A percentile compares a stretch with the other conserved stretches of the same genome.
Evolutionary conservation across 2,888 invertebrate genomes (phyloP).

Genomic region (Aphrophora alni): DNA sequence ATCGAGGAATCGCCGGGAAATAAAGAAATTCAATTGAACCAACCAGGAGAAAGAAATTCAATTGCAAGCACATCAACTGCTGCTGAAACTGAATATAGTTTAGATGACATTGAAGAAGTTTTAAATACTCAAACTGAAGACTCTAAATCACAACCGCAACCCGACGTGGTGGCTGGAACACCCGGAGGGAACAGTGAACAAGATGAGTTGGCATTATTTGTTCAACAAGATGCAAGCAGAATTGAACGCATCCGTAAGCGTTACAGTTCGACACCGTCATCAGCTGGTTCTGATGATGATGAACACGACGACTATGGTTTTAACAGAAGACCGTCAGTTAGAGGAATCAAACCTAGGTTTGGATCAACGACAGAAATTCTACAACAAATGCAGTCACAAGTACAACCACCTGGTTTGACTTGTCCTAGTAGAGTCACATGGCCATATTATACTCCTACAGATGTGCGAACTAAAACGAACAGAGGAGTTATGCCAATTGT

Average conservation of each 20-base stretch:
- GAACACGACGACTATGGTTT: constrained; percentile 91
- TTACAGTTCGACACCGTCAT: constrained; percentile 62
- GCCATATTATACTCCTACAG: constrained; percentile 66
- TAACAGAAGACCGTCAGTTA: constrained; percentile 85
- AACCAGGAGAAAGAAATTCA: constrained; percentile 44
- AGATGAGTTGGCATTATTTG: constrained; percentile 83
- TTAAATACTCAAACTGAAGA: constrained; percentile 60
- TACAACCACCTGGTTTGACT: constrained; percentile 52
- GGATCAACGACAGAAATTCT: constrained; percentile 81
- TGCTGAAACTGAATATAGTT: constrained; percentile 67
- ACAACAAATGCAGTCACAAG: constrained; percentile 69
- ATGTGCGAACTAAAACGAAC: constrained; percentile 18
- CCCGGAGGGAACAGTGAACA: constrained; percentile 57
- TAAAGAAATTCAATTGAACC: constrained; percentile 36
- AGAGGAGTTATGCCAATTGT: constrained; percentile 31
- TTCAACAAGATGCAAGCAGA: constrained; percentile 81
- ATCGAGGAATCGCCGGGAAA: constrained; percentile 40
- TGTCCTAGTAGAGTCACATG: constrained; percentile 58
- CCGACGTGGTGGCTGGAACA: constrained; percentile 81
- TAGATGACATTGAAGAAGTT: constrained; percentile 69
- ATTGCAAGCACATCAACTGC: constrained; percentile 43
- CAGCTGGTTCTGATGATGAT: constrained; percentile 64
- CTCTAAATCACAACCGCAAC: constrained; percentile 55
- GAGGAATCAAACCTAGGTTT: constrained; percentile 87
- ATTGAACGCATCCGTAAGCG: constrained; percentile 84